Evolutionary conservation across 2,888 invertebrate species (phyloP).

Genomic region (Eurois occulta): DNA sequence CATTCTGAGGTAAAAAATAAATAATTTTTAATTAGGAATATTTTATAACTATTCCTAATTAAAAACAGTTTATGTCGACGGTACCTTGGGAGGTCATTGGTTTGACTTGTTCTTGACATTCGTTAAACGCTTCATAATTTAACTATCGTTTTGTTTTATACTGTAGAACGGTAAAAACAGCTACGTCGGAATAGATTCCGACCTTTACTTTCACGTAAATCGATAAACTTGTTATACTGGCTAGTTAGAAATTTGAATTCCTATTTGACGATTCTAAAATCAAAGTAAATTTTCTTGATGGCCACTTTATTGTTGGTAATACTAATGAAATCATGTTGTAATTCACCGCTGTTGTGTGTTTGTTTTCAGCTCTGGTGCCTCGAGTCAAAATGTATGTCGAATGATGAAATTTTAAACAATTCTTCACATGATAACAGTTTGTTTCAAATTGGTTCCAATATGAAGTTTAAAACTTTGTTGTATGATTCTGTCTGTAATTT

Average conservation of each 20-base stretch:
- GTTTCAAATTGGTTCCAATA: not conserved
- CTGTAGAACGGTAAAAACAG: constrained; percentile 7
- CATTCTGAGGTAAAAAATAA: no score
- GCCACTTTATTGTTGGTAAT: constrained; percentile 11
- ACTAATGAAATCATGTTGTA: constrained; percentile 17
- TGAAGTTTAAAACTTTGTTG: not conserved
- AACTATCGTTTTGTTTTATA: constrained; percentile 18
- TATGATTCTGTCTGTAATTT: not conserved
- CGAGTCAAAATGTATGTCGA: constrained; percentile 31
- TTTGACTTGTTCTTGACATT: constrained; percentile 27
- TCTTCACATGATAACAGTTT: constrained; percentile 6
- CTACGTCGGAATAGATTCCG: constrained; percentile 26
- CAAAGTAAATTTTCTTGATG: constrained; percentile 13
- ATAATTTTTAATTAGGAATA: no score
- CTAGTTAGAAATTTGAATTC: constrained; percentile 27
- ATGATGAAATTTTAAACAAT: constrained; percentile 28
- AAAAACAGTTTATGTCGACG: not conserved
- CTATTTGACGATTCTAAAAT: constrained; percentile 17
- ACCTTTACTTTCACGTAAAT: constrained; percentile 35
- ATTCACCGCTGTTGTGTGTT: not conserved
- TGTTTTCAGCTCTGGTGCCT: not conserved
- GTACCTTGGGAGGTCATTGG: constrained; percentile 2
- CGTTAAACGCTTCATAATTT: constrained; percentile 10
- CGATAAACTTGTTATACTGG: constrained; percentile 40
- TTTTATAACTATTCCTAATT: not conserved